These are phyloP conservation scores for Astyanax mexicanus DNA, from an alignment of 2,797 vertebrate genomes.

Conservation along the genomic window DNA sequence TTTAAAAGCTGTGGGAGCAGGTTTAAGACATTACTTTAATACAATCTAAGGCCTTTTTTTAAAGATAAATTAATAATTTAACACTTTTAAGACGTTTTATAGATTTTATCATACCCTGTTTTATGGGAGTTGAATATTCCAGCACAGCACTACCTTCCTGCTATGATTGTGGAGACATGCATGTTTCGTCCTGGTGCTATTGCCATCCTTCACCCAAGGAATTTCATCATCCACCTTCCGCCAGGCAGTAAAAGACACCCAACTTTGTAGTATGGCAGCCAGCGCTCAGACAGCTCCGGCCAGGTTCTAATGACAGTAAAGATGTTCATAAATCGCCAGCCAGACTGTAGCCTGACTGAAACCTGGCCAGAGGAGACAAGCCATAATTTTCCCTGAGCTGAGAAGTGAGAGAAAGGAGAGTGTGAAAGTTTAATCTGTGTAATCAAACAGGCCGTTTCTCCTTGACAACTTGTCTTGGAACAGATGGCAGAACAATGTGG, in stretches of 20 bases:
- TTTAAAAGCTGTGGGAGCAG: too few species aligned
- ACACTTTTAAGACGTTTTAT: too few species aligned
- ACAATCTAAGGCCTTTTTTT: too few species aligned
- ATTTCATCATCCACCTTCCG: conserved; percentile 1
- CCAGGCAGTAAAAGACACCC: conserved; percentile 8
- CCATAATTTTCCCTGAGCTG: conserved; percentile 32
- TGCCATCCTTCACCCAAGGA: background rate
- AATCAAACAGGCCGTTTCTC: conserved; percentile 68
- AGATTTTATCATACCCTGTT: too few species aligned
- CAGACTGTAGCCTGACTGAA: conserved; percentile 9
- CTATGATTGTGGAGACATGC: background rate
- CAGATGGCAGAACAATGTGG: conserved; percentile 75
- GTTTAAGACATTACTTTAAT: too few species aligned
- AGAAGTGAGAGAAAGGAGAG: conserved; percentile 46
- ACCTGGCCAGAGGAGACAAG: conserved; percentile 15
- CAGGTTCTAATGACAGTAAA: conserved; percentile 26
- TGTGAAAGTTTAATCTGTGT: conserved; percentile 64
- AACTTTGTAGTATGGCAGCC: background rate
- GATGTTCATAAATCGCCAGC: conserved; percentile 23
- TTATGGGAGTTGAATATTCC: too few species aligned
- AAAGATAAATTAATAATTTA: too few species aligned
- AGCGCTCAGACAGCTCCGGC: conserved; percentile 6
- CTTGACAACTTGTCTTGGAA: conserved; percentile 61
- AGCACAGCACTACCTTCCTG: too few species aligned
- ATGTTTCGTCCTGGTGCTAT: background rate